Evolutionary conservation across 2,888 invertebrate genomes (phyloP).

Genomic region (Deilephila porcellus): DNA sequence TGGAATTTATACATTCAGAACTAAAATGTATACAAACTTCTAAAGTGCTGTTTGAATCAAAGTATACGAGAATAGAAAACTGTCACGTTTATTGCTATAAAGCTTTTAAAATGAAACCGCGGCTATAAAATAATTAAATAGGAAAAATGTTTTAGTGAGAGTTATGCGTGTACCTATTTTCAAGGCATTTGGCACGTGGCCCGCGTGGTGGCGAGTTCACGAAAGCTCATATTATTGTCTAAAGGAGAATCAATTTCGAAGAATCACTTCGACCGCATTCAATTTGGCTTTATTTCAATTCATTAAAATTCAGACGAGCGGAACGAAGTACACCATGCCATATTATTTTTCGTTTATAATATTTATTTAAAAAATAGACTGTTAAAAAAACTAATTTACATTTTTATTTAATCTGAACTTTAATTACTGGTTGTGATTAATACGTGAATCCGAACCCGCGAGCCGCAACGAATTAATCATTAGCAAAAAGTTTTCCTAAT

Average conservation of each 20-base stretch:
- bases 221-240: slow-evolving; percentile 33
- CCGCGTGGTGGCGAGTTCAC: slow-evolving; percentile 46
- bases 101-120: slow-evolving; percentile 35
- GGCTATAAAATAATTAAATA: slow-evolving; percentile 49
- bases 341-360: neutral
- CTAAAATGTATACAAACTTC: slow-evolving; percentile 36
- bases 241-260: slow-evolving; percentile 12
- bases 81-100: slow-evolving; percentile 31
- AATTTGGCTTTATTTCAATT: slow-evolving; percentile 23
- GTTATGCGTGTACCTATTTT: slow-evolving; percentile 40
- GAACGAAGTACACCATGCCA: neutral
- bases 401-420: neutral
- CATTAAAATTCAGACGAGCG: neutral
- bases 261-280: neutral
- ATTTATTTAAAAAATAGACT: neutral
- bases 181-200: slow-evolving; percentile 55
- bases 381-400: neutral
- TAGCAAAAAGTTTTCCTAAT: neutral
- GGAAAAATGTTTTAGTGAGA: slow-evolving; percentile 50
- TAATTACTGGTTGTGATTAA: neutral
- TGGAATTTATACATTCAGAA: slow-evolving; percentile 15
- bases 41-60: slow-evolving; percentile 32
- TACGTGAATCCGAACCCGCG: neutral
- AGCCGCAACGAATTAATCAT: neutral
- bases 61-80: slow-evolving; percentile 16